These are phyloP conservation scores for Phymastichus coffea DNA, from an alignment of 1,140 invertebrate species.

Conservation along the genomic window DNA sequence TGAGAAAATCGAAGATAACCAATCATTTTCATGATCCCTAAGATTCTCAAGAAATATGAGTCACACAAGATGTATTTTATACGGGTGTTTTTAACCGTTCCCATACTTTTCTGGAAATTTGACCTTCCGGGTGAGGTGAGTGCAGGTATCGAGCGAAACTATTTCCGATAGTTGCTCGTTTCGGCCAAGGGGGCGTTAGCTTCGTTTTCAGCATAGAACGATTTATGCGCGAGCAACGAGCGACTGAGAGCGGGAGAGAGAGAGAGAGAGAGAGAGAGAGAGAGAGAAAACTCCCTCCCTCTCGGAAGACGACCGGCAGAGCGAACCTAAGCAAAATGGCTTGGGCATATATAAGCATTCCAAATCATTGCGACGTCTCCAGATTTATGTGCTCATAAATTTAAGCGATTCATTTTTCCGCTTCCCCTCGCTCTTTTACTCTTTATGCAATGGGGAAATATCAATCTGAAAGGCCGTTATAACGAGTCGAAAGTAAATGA, in stretches of 20 bases:
- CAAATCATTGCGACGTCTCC: constrained; percentile 42
- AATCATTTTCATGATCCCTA: no score
- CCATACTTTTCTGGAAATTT: background rate
- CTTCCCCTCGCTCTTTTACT: background rate
- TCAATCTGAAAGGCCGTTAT: no score
- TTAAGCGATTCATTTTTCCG: constrained; percentile 44
- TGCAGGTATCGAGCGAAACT: constrained; percentile 13
- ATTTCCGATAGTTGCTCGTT: constrained; percentile 34
- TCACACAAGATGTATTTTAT: no score
- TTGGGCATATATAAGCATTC: constrained; percentile 32
- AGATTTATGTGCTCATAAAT: constrained; percentile 55
- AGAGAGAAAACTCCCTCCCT: no score
- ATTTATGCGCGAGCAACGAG: constrained; percentile 35
- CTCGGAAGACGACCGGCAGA: constrained; percentile 9
- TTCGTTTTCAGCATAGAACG: constrained; percentile 32
- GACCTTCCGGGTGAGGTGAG: no score
- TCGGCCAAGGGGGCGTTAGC: constrained; percentile 26
- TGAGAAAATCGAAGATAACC: no score
- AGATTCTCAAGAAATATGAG: no score
- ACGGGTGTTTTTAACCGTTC: no score
- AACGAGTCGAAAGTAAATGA: no score
- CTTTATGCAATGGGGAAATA: constrained; percentile 12
- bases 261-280: no score
- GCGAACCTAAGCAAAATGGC: constrained; percentile 11
- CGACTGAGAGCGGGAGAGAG: constrained; percentile 30